Base-by-base conservation (phyloP, 2,888 invertebrate genomes). In the Acanthosoma haemorrhoidale region DNA sequence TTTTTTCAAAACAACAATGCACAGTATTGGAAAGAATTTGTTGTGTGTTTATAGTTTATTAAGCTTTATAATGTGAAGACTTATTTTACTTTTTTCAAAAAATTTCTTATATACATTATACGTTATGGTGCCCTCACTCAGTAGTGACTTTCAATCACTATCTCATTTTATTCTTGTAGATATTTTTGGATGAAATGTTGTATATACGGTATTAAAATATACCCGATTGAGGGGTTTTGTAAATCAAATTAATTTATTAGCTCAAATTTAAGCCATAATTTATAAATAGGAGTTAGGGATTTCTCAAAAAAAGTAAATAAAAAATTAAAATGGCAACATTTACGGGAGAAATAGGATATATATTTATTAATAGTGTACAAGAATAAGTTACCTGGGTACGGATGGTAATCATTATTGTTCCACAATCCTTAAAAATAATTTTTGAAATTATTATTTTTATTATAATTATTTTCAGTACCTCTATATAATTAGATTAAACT, bases 171-270 rank as follows among this genome's bases (percentile, higher is more conserved):
- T 51, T 25, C 51, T 51, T 29, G 51, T 51, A 51, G 51, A 51
- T 51, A 51, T 25, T 51, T 25, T 3, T 25, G 51, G 51, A 51
- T 51, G 29, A 51, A 51, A 51, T 51, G 8, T 1, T 51, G 51
- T 51, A 51, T 25, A 51, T 51, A 51, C 13, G n/a, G 13, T 25
- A 25, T 51, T 25, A 25, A 29, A 51, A 25, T 51, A 51, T 51
- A 51, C 51, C 51, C 51, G 51, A 51, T 51, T 51, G 21, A 21
- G 51, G 51, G 51, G n/a, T n/a, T 51, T 21, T 51, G 51, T 51
- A 51, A 51, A 51, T 51, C 51, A 51, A 51, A 51, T 51, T n/a
- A 21, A 51, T 25, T 51, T 25, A 25, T 25, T 51, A 51, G 51
- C 51, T 51, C 51, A 51, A 51, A 51, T 51, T 51, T 25, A 51